Base-by-base conservation (phyloP, 1,140 invertebrate genomes). In the Tetramorium parvispinum region DNA sequence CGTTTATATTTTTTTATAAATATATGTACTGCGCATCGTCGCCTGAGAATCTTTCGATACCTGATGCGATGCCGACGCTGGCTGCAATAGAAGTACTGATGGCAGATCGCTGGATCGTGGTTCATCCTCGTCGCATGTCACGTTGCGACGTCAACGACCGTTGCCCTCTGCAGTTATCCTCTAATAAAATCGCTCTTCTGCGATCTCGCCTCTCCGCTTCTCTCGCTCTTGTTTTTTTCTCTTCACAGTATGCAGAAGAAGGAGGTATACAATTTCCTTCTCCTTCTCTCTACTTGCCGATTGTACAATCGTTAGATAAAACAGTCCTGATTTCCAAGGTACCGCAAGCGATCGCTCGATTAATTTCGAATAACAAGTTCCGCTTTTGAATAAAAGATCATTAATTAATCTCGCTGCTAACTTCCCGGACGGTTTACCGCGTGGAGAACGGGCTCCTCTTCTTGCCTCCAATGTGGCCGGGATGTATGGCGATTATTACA, bases 21-120 rank as follows among this genome's bases (percentile, higher is more conserved):
- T 37, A 13, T 24, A 55, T 18, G 32, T 32, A 32, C 32, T n/a
- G 21, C 13, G 6, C 6, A 2, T 2, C 11, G 18, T 0, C 49
- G n/a, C 4, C 11, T 1, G 18, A 0, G 32, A 81, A 43, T 70
- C 8, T 57, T 70, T 83, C 11, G 27, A 21, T 94, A 94, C 94
- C 94, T 93, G 79, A 93, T 89, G 46, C 94, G 94, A 66, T 94
- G 93, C 73, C 94, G 92, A 65, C 94, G 92, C 81, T 95, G 94
- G 70, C 94, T 95, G 87, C 88, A 93, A 82, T 95, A 95, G 89
- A 95, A 95, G 63, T 95, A 95, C 73, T 92, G 92, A 7, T 85
- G 91, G 79, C 94, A 95, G 75, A 94, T 89, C 32, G 91, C 78
- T 59, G 91, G 61, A 87, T 94, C 92, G 92, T 94, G 91, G 91